Conservation (phyloP, 2,888 invertebrate species). For the Tanypteryx hageni region DNA sequence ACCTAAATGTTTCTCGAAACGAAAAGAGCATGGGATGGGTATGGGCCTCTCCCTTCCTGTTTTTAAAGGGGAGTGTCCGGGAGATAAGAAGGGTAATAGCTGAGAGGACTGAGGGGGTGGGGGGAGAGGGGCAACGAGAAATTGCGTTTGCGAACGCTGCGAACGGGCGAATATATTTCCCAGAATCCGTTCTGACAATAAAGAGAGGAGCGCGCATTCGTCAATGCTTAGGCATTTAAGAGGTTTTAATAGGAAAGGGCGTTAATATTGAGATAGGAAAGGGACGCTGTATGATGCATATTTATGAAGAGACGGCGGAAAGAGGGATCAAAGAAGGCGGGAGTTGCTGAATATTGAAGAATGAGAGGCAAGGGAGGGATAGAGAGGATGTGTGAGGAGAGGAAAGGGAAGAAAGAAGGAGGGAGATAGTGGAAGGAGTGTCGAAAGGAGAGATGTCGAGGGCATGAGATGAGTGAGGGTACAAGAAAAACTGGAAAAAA, state of each 20-base stretch:
- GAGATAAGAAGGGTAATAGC: too few species aligned
- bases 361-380: background rate
- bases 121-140: background rate
- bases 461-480: background rate
- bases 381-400: background rate
- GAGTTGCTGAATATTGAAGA: conserved; percentile 58
- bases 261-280: conserved; percentile 57
- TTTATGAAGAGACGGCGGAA: conserved; percentile 40
- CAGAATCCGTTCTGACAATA: background rate
- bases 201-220: background rate
- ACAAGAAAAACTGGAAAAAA: background rate
- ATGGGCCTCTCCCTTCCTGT: background rate
- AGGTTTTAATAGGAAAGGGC: conserved; percentile 34
- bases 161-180: background rate
- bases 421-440: background rate
- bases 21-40: background rate
- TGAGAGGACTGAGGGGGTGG: background rate
- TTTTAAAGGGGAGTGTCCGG: background rate
- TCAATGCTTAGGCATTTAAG: conserved; percentile 39
- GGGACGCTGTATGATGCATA: conserved; percentile 44
- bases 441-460: background rate
- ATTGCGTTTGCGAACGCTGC: background rate
- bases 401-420: too few species aligned
- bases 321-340: conserved; percentile 27
- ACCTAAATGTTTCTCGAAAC: background rate